Percentiles rank a stretch among this genome's conserved stretches.
Conservation (phyloP, 30 jellyfish, hydroid and myxozoan species). For the Chironex yamaguchii region DNA sequence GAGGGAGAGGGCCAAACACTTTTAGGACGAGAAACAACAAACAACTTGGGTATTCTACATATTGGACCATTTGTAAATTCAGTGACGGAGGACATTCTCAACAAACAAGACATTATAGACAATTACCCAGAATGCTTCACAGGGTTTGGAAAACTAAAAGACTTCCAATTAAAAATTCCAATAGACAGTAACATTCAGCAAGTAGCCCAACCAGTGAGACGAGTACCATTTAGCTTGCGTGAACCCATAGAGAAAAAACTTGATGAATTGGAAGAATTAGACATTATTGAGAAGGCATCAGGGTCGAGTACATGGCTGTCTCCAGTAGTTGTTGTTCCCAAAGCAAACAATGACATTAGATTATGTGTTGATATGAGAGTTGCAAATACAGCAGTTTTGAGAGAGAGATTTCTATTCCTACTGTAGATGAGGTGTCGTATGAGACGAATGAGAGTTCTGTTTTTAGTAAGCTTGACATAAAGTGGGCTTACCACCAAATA, state of each 20-base stretch:
- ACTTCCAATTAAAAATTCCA: too few relatives aligned
- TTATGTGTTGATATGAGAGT: conserved; percentile 57
- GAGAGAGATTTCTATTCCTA: conserved; percentile 70
- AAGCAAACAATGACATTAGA: conserved; percentile 54
- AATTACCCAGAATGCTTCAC: too few relatives aligned
- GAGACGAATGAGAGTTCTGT: conserved; percentile 60
- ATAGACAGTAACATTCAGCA: conserved; percentile 41
- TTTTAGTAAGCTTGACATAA: conserved; percentile 57
- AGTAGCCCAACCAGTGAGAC: conserved; percentile 62
- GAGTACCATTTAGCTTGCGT: conserved; percentile 50
- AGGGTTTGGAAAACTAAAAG: too few relatives aligned
- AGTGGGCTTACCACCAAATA: conserved; percentile 76
- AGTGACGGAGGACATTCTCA: too few relatives aligned
- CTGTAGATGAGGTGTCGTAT: conserved; percentile 58
- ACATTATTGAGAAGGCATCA: conserved; percentile 57
- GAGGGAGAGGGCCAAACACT: too few relatives aligned
- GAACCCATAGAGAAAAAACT: conserved; percentile 39
- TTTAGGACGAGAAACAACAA: too few relatives aligned
- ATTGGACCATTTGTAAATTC: not conserved
- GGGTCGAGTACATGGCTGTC: conserved; percentile 68
- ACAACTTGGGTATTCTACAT: too few relatives aligned
- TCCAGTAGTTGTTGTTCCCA: conserved; percentile 61
- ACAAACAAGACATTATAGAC: too few relatives aligned
- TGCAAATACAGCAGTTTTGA: conserved; percentile 61
- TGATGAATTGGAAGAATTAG: conserved; percentile 69